These are phyloP conservation scores for Tribolium castaneum DNA, from an alignment of 1,140 invertebrate species.

Conservation along the genomic window DNA sequence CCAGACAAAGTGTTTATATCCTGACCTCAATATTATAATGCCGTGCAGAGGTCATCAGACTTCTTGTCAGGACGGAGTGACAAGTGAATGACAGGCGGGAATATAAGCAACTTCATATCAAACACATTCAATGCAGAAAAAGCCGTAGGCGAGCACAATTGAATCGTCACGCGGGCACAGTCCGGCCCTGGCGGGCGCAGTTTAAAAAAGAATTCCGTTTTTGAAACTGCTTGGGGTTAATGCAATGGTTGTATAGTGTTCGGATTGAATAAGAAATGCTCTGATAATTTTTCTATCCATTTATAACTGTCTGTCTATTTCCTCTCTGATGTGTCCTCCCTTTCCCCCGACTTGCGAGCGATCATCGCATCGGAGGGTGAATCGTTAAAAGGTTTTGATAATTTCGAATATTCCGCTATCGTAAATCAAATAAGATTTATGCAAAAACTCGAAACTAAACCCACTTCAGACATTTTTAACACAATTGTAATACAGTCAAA, in stretches of 20 bases:
- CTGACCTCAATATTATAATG: constrained; percentile 52
- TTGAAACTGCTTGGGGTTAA: constrained; percentile 44
- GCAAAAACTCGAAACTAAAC: no score
- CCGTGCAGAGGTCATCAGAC: constrained; percentile 52
- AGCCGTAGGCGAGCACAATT: constrained; percentile 36
- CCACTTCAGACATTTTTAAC: no score
- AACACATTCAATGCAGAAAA: constrained; percentile 22
- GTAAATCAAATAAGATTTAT: constrained; percentile 55
- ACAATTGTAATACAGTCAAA: no score
- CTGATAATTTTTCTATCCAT: constrained; percentile 67
- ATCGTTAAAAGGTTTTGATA: constrained; percentile 59
- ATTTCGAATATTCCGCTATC: constrained; percentile 58
- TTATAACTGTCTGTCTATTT: constrained; percentile 67
- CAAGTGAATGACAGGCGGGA: constrained; percentile 56
- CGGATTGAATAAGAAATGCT: constrained; percentile 64
- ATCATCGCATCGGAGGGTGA: constrained; percentile 54
- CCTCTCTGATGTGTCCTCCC: constrained; percentile 63
- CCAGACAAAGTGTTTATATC: constrained; percentile 27
- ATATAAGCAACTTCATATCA: constrained; percentile 52
- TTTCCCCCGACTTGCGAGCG: constrained; percentile 51
- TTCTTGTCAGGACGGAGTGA: constrained; percentile 52
- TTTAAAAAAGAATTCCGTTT: constrained; percentile 48
- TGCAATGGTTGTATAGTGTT: constrained; percentile 61
- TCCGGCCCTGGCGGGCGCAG: background rate
- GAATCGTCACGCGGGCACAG: background rate